Evolutionary conservation across 2,113 vertebrate species (phyloP).

Genomic region (Hippocampus mohnikei): DNA sequence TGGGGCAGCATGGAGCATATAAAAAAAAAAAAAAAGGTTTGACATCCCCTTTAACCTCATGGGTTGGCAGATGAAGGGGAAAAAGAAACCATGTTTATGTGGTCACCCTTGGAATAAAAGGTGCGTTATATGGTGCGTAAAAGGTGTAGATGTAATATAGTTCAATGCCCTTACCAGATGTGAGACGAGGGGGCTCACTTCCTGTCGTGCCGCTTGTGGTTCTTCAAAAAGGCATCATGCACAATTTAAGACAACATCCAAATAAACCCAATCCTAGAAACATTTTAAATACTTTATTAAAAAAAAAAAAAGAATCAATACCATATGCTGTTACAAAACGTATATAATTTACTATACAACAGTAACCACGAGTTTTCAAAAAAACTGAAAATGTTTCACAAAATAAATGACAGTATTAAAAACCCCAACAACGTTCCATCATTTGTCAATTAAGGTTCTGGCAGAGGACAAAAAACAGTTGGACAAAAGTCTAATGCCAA

Average conservation of each 20-base stretch:
- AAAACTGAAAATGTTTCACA: conserved; percentile 38
- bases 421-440: conserved; percentile 15
- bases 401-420: conserved; percentile 41
- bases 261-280: conserved; percentile 32
- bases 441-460: conserved; percentile 12
- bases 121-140: conserved; percentile 20
- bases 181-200: conserved; percentile 51
- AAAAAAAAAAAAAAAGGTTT: too few species aligned
- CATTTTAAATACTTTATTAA: conserved; percentile 53
- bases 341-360: conserved; percentile 62
- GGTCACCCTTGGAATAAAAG: conserved; percentile 36
- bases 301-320: conserved; percentile 46
- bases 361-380: conserved; percentile 34
- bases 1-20: too few species aligned
- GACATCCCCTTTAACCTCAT: too few species aligned
- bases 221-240: conserved; percentile 2
- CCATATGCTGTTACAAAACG: conserved; percentile 44
- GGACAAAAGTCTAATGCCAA: conserved; percentile 20
- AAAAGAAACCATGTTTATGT: not conserved
- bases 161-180: conserved; percentile 70
- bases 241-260: conserved; percentile 7
- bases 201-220: conserved; percentile 36
- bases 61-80: conserved; percentile 16
- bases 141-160: conserved; percentile 43
- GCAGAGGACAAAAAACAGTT: conserved; percentile 11